These are phyloP conservation scores for Ormyrus labotus DNA, from an alignment of 2,888 invertebrate genomes.

Conservation along the genomic window DNA sequence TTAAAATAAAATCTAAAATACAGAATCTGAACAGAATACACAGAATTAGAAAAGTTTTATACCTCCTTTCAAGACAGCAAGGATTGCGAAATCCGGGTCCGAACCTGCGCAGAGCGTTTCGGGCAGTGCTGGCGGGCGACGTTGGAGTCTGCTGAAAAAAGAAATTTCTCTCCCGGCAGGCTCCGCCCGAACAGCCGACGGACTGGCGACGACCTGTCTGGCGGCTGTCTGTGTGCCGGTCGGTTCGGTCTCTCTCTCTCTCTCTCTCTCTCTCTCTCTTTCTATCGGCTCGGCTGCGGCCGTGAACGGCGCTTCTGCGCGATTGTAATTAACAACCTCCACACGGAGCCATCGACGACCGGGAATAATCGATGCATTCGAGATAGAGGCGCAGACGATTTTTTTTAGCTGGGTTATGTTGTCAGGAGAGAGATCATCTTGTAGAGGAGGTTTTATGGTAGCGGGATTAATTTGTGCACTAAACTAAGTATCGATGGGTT, in stretches of 20 bases:
- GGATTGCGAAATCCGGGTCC: slow-evolving; percentile 39
- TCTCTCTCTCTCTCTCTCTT: not conserved
- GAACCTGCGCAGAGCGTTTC: not conserved
- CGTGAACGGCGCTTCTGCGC: slow-evolving; percentile 24
- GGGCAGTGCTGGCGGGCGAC: not conserved
- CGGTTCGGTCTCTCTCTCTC: slow-evolving; percentile 58
- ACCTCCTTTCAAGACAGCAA: too few relatives aligned
- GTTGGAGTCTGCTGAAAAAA: slow-evolving; percentile 12
- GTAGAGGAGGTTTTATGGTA: too few relatives aligned
- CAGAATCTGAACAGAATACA: not conserved
- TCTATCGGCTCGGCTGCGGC: not conserved
- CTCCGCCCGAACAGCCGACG: slow-evolving; percentile 53
- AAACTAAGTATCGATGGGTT: too few relatives aligned
- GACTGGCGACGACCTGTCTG: slow-evolving; percentile 66
- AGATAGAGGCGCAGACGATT: not conserved
- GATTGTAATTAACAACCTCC: slow-evolving; percentile 56
- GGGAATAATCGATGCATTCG: slow-evolving; percentile 52
- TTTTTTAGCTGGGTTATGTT: too few relatives aligned
- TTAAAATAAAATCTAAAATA: too few relatives aligned
- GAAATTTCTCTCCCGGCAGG: not conserved
- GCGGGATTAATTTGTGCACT: too few relatives aligned
- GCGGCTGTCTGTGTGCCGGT: slow-evolving; percentile 64
- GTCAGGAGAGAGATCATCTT: too few relatives aligned
- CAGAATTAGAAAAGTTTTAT: slow-evolving; percentile 35
- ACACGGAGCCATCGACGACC: slow-evolving; percentile 8